Evolutionary conservation across 2,113 vertebrate species (phyloP).

Genomic region (Andinoacara biseriatus): DNA sequence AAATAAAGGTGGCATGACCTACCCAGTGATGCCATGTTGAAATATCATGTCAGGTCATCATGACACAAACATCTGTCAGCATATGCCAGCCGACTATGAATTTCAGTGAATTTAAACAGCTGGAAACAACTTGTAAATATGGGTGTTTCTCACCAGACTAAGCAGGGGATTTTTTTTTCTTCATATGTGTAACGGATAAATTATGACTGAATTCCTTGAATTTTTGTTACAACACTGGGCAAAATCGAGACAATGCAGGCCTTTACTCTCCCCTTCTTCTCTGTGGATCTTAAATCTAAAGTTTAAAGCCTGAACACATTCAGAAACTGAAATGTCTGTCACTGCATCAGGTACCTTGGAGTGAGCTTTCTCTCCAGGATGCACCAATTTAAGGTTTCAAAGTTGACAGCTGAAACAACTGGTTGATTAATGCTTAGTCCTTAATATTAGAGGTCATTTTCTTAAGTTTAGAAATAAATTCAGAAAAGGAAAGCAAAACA

Average conservation of each 20-base stretch:
- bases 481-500: background rate
- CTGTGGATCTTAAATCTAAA: constrained; percentile 68
- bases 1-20: too few species aligned
- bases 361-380: background rate
- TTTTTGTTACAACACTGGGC: constrained; percentile 10
- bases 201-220: background rate
- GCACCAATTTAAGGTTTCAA: too few species aligned
- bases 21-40: too few species aligned
- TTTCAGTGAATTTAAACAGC: background rate
- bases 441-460: background rate
- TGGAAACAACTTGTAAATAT: background rate
- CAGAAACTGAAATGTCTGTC: constrained; percentile 21
- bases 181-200: background rate
- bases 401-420: background rate
- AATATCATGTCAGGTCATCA: too few species aligned
- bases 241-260: constrained; percentile 50
- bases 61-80: too few species aligned
- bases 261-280: constrained; percentile 7
- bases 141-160: background rate
- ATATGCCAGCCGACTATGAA: background rate
- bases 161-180: background rate
- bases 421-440: background rate
- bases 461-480: background rate
- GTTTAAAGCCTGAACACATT: constrained; percentile 66
- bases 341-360: background rate